Percentiles rank a stretch among this genome's conserved stretches.
phyloP scores from a whole-genome alignment of 1,140 invertebrate species.

The Penaeus chinensis region DNA sequence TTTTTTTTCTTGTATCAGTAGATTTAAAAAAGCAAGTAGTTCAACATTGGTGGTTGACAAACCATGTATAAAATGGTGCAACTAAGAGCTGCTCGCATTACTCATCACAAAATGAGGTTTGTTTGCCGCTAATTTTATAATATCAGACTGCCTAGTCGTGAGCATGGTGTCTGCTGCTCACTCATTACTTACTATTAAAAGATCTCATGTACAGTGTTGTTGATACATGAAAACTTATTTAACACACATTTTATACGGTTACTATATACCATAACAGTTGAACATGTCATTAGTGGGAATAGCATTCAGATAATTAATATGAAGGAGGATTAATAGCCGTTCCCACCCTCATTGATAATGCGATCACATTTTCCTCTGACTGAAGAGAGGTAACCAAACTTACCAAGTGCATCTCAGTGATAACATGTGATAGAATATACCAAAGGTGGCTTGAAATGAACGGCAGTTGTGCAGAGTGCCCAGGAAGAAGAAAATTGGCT shows the following conservation, averaged over 20 bases:
- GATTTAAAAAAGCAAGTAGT: constrained; percentile 21
- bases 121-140: constrained; percentile 57
- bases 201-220: constrained; percentile 61
- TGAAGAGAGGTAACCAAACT: constrained; percentile 50
- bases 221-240: constrained; percentile 47
- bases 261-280: constrained; percentile 26
- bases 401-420: constrained; percentile 61
- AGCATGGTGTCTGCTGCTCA: constrained; percentile 50
- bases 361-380: constrained; percentile 35
- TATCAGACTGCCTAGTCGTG: constrained; percentile 61
- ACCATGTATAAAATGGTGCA: constrained; percentile 51
- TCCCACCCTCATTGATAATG: constrained; percentile 28
- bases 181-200: constrained; percentile 53
- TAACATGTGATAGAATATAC: constrained; percentile 60
- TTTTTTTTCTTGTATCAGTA: constrained; percentile 12
- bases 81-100: constrained; percentile 48
- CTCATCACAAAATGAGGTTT: constrained; percentile 53
- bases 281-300: constrained; percentile 37
- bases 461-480: constrained; percentile 52
- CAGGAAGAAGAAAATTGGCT: constrained; percentile 35
- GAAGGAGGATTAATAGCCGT: constrained; percentile 20
- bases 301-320: constrained; percentile 8
- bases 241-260: constrained; percentile 50
- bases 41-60: constrained; percentile 30
- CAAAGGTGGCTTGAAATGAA: constrained; percentile 57